Conservation (phyloP, 2,797 vertebrate species). For the Oreochromis grahami region DNA sequence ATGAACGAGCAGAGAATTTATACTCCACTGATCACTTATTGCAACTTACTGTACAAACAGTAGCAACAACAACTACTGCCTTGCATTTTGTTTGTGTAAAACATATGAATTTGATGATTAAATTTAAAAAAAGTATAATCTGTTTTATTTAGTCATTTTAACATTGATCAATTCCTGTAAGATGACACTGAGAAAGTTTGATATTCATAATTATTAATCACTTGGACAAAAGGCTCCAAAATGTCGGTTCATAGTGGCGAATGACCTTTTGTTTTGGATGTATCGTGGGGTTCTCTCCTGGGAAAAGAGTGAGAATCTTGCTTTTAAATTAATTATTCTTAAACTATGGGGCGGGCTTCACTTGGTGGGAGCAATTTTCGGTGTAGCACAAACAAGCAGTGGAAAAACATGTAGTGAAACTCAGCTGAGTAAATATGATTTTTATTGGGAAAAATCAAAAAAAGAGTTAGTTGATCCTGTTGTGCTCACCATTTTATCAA, state of each 20-base stretch:
- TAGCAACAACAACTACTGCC: background rate
- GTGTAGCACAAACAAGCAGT: background rate
- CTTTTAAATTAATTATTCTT: background rate
- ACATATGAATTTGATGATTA: background rate
- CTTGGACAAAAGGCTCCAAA: background rate
- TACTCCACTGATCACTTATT: background rate
- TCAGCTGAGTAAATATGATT: background rate
- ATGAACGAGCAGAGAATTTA: background rate
- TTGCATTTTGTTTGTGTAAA: background rate
- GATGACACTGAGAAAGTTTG: background rate
- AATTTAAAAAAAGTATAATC: fast-evolving
- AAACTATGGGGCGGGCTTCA: background rate
- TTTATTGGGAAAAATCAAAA: background rate
- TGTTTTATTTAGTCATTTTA: background rate
- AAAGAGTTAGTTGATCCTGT: background rate
- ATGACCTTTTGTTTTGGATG: background rate
- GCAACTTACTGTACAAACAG: background rate
- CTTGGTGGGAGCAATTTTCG: background rate
- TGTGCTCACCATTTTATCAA: background rate
- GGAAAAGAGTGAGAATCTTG: background rate
- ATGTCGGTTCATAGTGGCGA: background rate
- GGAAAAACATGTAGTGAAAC: background rate
- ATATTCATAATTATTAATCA: background rate
- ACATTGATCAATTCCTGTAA: background rate
- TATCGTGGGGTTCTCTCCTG: background rate